These are phyloP conservation scores for Drosophila takahashii DNA, from an alignment of 1,140 invertebrate species.

Conservation along the genomic window DNA sequence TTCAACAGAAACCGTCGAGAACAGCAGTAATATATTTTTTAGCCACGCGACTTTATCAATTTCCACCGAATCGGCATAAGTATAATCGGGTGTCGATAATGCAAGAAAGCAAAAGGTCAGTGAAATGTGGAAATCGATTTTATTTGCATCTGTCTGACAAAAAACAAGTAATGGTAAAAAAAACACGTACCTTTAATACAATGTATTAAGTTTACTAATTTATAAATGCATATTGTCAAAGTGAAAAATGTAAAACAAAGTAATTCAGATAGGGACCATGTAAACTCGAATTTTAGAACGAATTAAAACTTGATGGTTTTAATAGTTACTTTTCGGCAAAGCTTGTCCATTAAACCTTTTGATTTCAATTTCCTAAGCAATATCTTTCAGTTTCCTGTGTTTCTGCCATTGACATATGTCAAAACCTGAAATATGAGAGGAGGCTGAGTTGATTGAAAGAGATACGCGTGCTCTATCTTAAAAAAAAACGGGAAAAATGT, in stretches of 20 bases:
- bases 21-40: constrained; percentile 37
- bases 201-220: neutral
- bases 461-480: constrained; percentile 29
- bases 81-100: constrained; percentile 7
- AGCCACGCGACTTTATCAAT: constrained; percentile 61
- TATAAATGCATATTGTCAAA: neutral
- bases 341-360: constrained; percentile 1
- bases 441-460: constrained; percentile 37
- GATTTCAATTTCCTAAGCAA: constrained; percentile 34
- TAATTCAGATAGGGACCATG: too few species aligned
- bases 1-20: constrained; percentile 21
- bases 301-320: neutral
- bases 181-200: neutral
- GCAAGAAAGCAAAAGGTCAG: constrained; percentile 49
- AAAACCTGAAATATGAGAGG: constrained; percentile 67
- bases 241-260: too few species aligned
- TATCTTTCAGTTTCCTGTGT: constrained; percentile 49
- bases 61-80: constrained; percentile 38
- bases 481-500: constrained; percentile 59
- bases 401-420: constrained; percentile 65
- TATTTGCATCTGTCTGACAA: neutral
- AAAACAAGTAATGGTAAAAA: neutral
- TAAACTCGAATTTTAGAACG: neutral
- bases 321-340: neutral
- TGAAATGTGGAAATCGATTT: constrained; percentile 31